A percentile compares a stretch with the other conserved stretches of the same genome.
Conservation (phyloP, 2,797 vertebrate species). For the Anisognathus igniventris region DNA sequence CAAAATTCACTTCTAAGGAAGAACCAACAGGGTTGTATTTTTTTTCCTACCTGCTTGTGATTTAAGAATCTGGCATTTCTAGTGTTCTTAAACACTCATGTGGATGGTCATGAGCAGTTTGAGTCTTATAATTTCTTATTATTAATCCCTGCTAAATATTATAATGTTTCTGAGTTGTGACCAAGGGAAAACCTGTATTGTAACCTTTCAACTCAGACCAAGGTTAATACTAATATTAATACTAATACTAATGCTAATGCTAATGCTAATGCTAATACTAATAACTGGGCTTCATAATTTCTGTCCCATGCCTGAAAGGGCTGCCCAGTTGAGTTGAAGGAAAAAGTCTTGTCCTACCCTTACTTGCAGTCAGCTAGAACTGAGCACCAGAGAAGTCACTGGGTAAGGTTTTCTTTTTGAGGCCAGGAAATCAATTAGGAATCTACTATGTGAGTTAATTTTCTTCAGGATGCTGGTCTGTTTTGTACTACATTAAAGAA, state of each 20-base stretch:
- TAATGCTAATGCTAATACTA: too few species aligned
- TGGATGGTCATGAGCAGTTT: background rate
- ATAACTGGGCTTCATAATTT: background rate
- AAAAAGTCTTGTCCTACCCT: background rate
- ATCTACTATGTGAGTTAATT: background rate
- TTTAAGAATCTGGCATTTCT: background rate
- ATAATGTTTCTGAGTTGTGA: background rate
- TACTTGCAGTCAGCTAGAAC: background rate
- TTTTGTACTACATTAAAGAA: background rate
- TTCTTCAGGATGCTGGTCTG: background rate
- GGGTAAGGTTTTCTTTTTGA: background rate
- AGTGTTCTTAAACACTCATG: background rate
- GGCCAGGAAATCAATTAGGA: background rate
- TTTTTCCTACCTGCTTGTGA: background rate
- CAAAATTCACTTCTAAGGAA: background rate
- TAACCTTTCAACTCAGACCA: background rate
- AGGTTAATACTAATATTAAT: background rate
- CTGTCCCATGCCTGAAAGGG: background rate
- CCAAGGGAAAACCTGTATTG: background rate
- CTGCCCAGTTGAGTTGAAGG: background rate
- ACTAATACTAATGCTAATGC: too few species aligned
- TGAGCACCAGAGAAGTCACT: background rate
- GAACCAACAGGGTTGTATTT: background rate
- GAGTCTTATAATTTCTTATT: background rate
- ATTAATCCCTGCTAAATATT: background rate